Percentiles rank a stretch among this genome's conserved stretches.
Evolutionary conservation across 2,797 vertebrate genomes (phyloP).

Genomic region (Chlorospingus flavigularis): DNA sequence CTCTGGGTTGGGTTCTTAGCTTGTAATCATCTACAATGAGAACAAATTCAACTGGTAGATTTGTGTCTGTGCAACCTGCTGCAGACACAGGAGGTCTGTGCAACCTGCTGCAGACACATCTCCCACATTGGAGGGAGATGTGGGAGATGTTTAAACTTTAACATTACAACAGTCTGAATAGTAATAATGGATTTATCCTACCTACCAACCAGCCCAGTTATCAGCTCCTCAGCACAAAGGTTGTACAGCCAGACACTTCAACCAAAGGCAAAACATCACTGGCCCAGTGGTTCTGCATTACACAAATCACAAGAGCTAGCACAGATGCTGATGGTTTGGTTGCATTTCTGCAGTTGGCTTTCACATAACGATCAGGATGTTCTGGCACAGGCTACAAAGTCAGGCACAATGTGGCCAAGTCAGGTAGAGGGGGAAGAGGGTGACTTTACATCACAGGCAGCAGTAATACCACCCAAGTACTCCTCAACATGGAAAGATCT

Average conservation of each 20-base stretch:
- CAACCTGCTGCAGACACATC: background rate
- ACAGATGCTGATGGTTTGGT: background rate
- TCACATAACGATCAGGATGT: background rate
- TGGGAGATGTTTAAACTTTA: background rate
- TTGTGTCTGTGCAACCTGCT: background rate
- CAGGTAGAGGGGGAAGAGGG: background rate
- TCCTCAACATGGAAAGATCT: background rate
- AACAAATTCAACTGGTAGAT: background rate
- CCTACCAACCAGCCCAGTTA: fast-evolving
- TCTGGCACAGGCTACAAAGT: background rate
- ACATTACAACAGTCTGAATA: background rate
- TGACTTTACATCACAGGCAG: background rate
- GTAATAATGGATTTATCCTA: background rate
- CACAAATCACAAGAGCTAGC: background rate
- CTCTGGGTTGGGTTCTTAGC: background rate
- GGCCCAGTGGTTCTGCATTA: background rate
- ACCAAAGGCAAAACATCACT: background rate
- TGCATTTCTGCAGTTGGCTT: background rate
- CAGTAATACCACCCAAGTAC: background rate
- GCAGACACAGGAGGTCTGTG: background rate
- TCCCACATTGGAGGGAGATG: fast-evolving
- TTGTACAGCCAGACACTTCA: background rate
- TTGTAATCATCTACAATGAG: background rate
- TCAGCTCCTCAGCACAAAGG: background rate
- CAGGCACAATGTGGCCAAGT: background rate